Conservation (phyloP, 2,797 vertebrate species). For the Otus scops region DNA sequence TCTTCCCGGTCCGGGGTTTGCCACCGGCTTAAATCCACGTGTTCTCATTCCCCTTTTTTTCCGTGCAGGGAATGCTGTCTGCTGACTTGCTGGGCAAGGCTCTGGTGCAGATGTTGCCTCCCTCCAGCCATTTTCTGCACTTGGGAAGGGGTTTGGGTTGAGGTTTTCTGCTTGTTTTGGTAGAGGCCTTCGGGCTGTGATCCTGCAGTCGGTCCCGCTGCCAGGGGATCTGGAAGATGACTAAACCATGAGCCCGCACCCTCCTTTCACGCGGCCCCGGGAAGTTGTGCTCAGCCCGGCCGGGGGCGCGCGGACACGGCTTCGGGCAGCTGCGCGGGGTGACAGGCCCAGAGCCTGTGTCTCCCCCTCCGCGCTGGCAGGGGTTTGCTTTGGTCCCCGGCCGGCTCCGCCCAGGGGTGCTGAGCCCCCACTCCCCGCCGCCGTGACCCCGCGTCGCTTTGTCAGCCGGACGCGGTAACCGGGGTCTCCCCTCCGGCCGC, state of each 20-base stretch:
- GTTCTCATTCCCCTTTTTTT: not conserved
- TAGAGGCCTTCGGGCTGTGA: not conserved
- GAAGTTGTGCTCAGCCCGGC: not conserved
- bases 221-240: not conserved
- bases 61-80: not conserved
- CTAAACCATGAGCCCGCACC: not conserved
- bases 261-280: not conserved
- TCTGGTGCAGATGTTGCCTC: not conserved
- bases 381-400: not conserved
- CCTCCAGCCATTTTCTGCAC: not conserved
- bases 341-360: not conserved
- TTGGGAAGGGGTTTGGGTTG: not conserved
- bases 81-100: not conserved
- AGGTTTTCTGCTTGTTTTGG: not conserved
- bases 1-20: not conserved
- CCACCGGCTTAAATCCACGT: not conserved
- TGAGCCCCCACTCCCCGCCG: not conserved
- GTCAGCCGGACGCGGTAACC: not conserved
- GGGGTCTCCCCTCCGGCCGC: not conserved
- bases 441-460: not conserved
- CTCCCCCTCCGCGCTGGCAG: not conserved
- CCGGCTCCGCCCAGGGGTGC: not conserved
- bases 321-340: not conserved
- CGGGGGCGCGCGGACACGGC: accelerated
- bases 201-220: not conserved